Percentiles rank a stretch among this genome's conserved stretches.
Conservation (phyloP, 2,797 vertebrate genomes). For the Epinephelus coioides region DNA sequence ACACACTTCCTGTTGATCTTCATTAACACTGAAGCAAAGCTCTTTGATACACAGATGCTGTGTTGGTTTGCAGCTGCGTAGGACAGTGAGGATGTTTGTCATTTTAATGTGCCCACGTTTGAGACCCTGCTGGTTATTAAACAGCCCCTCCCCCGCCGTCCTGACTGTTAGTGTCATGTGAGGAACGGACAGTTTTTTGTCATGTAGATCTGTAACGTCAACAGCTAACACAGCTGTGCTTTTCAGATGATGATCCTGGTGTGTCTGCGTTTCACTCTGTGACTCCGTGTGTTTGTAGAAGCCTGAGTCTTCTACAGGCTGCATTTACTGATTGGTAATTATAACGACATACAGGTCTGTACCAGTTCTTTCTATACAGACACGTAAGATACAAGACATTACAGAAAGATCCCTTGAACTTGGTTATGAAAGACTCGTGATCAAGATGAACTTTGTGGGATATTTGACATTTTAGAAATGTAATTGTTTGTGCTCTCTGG, state of each 20-base stretch:
- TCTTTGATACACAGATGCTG: conserved; percentile 5
- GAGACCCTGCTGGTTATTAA: conserved; percentile 9
- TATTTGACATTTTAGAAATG: not conserved
- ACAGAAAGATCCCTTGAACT: too few relatives aligned
- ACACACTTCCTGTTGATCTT: not conserved
- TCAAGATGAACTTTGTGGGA: too few relatives aligned
- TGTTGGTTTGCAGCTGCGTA: conserved; percentile 15
- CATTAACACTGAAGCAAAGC: not conserved
- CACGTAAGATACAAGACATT: not conserved
- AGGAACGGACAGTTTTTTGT: conserved; percentile 5
- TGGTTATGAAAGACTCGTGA: too few relatives aligned
- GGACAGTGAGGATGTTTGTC: conserved; percentile 21
- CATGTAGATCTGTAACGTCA: conserved; percentile 9
- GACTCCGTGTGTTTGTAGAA: not conserved
- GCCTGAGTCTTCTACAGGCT: not conserved
- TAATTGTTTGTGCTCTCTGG: not conserved
- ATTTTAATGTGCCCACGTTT: conserved; percentile 14
- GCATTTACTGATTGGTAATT: not conserved
- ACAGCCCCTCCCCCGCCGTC: not conserved
- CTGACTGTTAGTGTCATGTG: conserved; percentile 20
- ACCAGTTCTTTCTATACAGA: not conserved
- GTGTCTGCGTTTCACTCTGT: not conserved
- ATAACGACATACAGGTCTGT: not conserved
- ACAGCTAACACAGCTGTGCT: conserved; percentile 51
- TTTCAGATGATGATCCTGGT: not conserved